Evolutionary conservation across 1,140 invertebrate genomes (phyloP).

Genomic region (Bombus cullumanus): DNA sequence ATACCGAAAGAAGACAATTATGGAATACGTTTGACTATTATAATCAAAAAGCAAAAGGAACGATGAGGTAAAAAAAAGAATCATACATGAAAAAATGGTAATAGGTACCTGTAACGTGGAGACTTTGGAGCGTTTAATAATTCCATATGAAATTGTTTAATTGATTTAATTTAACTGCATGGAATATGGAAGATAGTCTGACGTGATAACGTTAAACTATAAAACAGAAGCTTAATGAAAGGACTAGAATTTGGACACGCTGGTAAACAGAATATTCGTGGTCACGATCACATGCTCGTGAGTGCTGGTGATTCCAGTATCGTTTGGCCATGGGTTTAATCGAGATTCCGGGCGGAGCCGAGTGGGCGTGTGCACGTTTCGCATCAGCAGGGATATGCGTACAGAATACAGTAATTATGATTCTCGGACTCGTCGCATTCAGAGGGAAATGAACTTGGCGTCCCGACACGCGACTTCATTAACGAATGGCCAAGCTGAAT

Average conservation of each 20-base stretch:
- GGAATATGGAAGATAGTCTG: too few relatives aligned
- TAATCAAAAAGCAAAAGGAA: not conserved
- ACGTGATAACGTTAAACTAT: not conserved
- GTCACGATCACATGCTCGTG: slow-evolving; percentile 17
- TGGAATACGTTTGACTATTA: not conserved
- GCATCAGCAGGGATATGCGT: slow-evolving; percentile 67
- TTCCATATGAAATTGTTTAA: not conserved
- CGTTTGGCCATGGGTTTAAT: slow-evolving; percentile 58
- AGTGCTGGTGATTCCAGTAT: slow-evolving; percentile 48
- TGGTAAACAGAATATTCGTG: slow-evolving; percentile 43
- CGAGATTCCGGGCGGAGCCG: slow-evolving; percentile 61
- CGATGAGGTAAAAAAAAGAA: not conserved
- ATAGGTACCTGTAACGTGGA: not conserved
- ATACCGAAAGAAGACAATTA: slow-evolving; percentile 7
- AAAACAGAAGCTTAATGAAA: slow-evolving; percentile 10
- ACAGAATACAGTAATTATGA: slow-evolving; percentile 75
- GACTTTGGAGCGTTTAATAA: too few relatives aligned
- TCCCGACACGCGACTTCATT: slow-evolving; percentile 74
- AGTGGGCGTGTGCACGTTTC: slow-evolving; percentile 53
- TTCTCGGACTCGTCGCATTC: slow-evolving; percentile 70
- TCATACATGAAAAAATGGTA: not conserved
- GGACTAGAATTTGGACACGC: slow-evolving; percentile 18
- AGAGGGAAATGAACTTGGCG: slow-evolving; percentile 72
- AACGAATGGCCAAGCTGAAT: slow-evolving; percentile 70
- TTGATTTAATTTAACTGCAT: not conserved